These are phyloP conservation scores for Ichneumoninae sp. DNA, from an alignment of 2,888 invertebrate genomes.

Conservation along the genomic window DNA sequence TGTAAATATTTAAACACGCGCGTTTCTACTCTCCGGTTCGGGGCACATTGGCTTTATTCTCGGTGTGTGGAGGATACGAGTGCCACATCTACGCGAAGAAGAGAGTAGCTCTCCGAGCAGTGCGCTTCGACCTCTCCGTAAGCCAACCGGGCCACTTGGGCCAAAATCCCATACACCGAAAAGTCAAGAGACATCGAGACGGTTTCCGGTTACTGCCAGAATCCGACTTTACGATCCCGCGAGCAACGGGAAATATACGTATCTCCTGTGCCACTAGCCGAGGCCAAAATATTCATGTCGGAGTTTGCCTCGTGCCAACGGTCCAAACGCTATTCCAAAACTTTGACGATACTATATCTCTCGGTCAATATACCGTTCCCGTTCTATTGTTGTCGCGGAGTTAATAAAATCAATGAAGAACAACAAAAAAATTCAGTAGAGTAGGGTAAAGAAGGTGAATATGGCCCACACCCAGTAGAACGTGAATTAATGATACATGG, in stretches of 20 bases:
- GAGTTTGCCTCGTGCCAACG: conserved; percentile 30
- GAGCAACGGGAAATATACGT: background rate
- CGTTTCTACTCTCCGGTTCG: conserved; percentile 54
- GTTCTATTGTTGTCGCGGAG: conserved; percentile 1
- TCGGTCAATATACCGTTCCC: conserved; percentile 3
- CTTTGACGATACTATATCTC: conserved; percentile 28
- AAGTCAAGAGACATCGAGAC: conserved; percentile 50
- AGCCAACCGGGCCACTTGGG: conserved; percentile 28
- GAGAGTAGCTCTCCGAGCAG: conserved; percentile 15
- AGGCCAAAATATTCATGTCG: conserved; percentile 32
- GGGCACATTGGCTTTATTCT: conserved; percentile 29
- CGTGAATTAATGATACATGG: too few relatives aligned
- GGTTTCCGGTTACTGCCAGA: conserved; percentile 17
- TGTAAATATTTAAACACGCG: conserved; percentile 75
- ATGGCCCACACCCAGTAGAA: too few relatives aligned
- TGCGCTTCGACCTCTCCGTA: conserved; percentile 7
- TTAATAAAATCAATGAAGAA: background rate
- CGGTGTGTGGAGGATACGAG: conserved; percentile 36
- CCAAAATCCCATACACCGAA: conserved; percentile 59
- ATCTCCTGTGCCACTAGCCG: conserved; percentile 6
- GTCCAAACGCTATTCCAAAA: conserved; percentile 41
- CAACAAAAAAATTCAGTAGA: background rate
- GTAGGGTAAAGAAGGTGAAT: background rate
- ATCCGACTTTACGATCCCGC: conserved; percentile 2
- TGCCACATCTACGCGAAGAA: background rate